These are phyloP conservation scores for Podarcis cretensis DNA, from an alignment of 2,113 vertebrate genomes.

Conservation along the genomic window DNA sequence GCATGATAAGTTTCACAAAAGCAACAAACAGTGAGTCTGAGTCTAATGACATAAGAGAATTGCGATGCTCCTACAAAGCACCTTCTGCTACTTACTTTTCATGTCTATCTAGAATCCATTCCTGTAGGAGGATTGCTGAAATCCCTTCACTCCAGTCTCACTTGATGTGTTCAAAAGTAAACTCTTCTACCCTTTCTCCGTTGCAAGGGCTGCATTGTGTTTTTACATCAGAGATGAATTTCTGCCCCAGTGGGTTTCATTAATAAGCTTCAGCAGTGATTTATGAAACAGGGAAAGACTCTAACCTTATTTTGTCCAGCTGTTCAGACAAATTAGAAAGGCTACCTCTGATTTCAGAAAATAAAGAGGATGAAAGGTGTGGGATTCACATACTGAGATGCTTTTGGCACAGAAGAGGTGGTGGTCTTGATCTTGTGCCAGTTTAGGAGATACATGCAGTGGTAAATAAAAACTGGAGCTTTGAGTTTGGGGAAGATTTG, in stretches of 20 bases:
- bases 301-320: constrained; percentile 44
- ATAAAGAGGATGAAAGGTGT: not conserved
- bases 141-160: not conserved
- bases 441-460: not conserved
- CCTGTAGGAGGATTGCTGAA: not conserved
- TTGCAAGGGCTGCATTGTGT: constrained; percentile 13
- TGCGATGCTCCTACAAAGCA: rapidly evolving
- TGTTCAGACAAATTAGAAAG: constrained; percentile 57
- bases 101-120: not conserved
- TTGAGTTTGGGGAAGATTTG: constrained; percentile 1
- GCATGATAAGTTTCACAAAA: not conserved
- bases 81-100: not conserved
- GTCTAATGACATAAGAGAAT: not conserved
- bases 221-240: constrained; percentile 44
- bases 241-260: constrained; percentile 31
- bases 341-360: constrained; percentile 33
- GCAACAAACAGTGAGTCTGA: not conserved
- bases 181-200: constrained; percentile 28
- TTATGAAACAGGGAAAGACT: constrained; percentile 45
- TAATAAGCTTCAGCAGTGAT: constrained; percentile 44
- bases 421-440: not conserved
- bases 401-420: constrained; percentile 20
- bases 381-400: constrained; percentile 27
- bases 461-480: constrained; percentile 11
- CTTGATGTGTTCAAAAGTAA: not conserved